phyloP scores from a whole-genome alignment of 2,888 invertebrate species.

The Drosophila ezoana region DNA sequence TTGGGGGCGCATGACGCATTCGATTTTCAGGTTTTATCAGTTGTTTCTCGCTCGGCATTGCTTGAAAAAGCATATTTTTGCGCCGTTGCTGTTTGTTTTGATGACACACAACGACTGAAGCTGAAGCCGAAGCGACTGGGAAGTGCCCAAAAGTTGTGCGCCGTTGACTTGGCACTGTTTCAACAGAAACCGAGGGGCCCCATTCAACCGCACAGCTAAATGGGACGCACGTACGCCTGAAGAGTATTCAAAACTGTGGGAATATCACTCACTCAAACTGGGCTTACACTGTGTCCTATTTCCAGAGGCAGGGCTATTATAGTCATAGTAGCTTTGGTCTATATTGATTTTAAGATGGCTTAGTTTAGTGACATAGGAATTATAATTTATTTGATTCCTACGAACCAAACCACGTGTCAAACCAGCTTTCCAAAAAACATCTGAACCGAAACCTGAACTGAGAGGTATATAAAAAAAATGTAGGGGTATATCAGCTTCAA shows the following conservation, averaged over 20 bases:
- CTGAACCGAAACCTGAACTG: too few species aligned
- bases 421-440: too few species aligned
- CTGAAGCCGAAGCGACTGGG: conserved; percentile 47
- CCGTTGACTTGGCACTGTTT: conserved; percentile 71
- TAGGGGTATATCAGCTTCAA: too few species aligned
- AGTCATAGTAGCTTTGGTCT: neutral
- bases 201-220: conserved; percentile 27
- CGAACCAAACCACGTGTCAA: too few species aligned
- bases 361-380: too few species aligned
- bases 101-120: conserved; percentile 59
- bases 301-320: neutral
- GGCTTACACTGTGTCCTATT: neutral
- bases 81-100: conserved; percentile 58
- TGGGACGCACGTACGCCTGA: conserved; percentile 49
- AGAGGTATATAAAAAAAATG: too few species aligned
- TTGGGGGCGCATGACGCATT: conserved; percentile 64
- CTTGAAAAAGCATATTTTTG: conserved; percentile 39
- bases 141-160: conserved; percentile 66
- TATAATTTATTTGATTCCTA: too few species aligned
- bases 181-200: conserved; percentile 47
- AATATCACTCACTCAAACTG: conserved; percentile 9
- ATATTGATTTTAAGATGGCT: too few species aligned
- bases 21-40: conserved; percentile 68
- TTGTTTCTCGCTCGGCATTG: conserved; percentile 26
- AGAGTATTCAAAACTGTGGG: conserved; percentile 37